Evolutionary conservation across 2,888 invertebrate species (phyloP), one percentile per base, ranked within the genome.

Genomic region (Papilio demoleus): DNA sequence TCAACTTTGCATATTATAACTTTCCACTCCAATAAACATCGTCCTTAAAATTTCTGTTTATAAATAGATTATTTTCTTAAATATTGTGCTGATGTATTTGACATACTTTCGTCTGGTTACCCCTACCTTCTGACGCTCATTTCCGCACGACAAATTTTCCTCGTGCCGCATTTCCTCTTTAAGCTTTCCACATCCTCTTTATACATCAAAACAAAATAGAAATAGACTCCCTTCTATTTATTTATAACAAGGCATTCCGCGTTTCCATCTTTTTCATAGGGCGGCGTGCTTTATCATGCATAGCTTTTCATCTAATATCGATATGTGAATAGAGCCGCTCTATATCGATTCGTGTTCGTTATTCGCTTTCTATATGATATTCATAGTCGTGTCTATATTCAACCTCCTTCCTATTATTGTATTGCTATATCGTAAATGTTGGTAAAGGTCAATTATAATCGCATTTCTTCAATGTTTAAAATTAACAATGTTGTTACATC

Each of bases 171-270:
- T 53, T 53, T 53, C 53, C 24, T 53, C 53, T 53, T 50, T 53
- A 53, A 65, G 59, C 53, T 60, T 53, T 27, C 27, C 53, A 27
- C 27, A 53, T 53, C 27, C 53, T 53, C 27, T 53, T 67, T 63
- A 40, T 65, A 62, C 56, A 47, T 65, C 42, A 70, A 61, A 67
- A 59, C 62, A 59, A 62, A 50, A 67, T 45, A 53, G 22, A 78
- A 74, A 79, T 45, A 76, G 72, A 71, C 72, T 67, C 70, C 72
- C 58, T 70, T 68, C 70, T 72, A 78, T 80, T 79, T 77, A 70
- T 76, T 75, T 75, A 72, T 75, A 64, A 72, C 72, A 77, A 75
- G 77, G 75, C 73, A 75, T 66, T 74, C 75, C 75, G 70, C 75
- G 75, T 79, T 79, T 79, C 70, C 74, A 75, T 72, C 70, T 68